A percentile compares a stretch with the other conserved stretches of the same genome.
These are phyloP conservation scores for Tangara arthus DNA, from an alignment of 2,797 vertebrate species.

Conservation along the genomic window DNA sequence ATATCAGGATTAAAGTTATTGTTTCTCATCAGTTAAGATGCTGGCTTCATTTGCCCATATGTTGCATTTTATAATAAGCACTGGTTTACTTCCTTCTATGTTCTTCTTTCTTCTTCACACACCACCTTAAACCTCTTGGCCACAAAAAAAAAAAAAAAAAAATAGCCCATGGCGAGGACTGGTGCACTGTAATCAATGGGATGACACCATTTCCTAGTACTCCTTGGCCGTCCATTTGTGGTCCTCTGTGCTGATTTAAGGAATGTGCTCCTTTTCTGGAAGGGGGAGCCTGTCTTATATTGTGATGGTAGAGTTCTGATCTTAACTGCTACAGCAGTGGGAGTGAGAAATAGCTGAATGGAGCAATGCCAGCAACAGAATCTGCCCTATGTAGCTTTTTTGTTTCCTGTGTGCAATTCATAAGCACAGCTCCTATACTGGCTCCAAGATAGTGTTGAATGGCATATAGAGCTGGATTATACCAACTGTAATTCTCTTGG, in stretches of 20 bases:
- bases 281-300: neutral
- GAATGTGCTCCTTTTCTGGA: neutral
- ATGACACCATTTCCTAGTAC: neutral
- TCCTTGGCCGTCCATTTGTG: rapidly evolving
- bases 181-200: neutral
- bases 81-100: neutral
- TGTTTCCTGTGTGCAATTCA: neutral
- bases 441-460: neutral
- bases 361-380: neutral
- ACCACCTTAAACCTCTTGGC: neutral
- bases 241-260: neutral
- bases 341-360: neutral
- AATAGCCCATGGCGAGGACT: neutral
- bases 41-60: neutral
- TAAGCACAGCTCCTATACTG: neutral
- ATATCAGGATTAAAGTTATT: neutral
- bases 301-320: neutral
- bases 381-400: neutral
- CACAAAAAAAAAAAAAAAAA: neutral
- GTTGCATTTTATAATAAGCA: neutral
- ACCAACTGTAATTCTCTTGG: neutral
- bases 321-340: neutral
- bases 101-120: neutral
- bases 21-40: neutral
- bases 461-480: neutral